Percentiles rank a stretch among this genome's conserved stretches.
phyloP scores from a whole-genome alignment of 2,113 vertebrate genomes.

The Bufo gargarizans region DNA sequence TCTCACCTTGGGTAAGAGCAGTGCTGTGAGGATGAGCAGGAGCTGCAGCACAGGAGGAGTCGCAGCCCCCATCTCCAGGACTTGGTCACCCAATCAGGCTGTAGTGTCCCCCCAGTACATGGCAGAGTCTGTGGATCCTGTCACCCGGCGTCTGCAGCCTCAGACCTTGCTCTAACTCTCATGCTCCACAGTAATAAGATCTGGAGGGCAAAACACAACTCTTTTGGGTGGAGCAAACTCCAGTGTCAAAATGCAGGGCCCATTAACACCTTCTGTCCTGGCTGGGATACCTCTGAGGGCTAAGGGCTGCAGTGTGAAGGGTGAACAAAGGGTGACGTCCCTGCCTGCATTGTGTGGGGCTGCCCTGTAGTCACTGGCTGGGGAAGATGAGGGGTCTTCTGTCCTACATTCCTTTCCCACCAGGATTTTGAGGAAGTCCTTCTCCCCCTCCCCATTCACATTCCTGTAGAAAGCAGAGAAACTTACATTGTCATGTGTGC shows the following conservation, averaged over 20 bases:
- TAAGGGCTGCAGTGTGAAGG: neutral
- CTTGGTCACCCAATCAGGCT: neutral
- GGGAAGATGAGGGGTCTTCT: slow-evolving; percentile 9
- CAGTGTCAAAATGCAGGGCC: slow-evolving; percentile 5
- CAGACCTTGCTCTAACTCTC: neutral
- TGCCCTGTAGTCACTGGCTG: slow-evolving; percentile 33
- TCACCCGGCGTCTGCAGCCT: neutral
- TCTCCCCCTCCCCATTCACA: slow-evolving; percentile 32
- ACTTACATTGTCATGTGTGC: neutral
- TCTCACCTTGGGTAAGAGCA: slow-evolving; percentile 36
- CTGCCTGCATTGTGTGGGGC: neutral
- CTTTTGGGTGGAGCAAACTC: slow-evolving; percentile 49
- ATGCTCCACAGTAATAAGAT: slow-evolving; percentile 51
- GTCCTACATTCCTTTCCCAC: slow-evolving; percentile 46
- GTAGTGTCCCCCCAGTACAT: slow-evolving; percentile 18
- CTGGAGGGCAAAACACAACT: slow-evolving; percentile 7
- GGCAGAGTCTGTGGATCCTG: slow-evolving; percentile 16
- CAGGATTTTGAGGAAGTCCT: slow-evolving; percentile 47
- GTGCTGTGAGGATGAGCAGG: slow-evolving; percentile 2
- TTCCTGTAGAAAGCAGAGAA: slow-evolving; percentile 42
- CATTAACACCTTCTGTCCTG: slow-evolving; percentile 48
- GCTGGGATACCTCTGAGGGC: neutral
- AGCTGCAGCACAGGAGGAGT: slow-evolving; percentile 23
- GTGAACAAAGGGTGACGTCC: slow-evolving; percentile 22
- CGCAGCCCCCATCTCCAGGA: slow-evolving; percentile 27